Evolutionary conservation across 2,888 invertebrate genomes (phyloP), one percentile per base, ranked within the genome.

Genomic region (Mesodorylaimus sp.): DNA sequence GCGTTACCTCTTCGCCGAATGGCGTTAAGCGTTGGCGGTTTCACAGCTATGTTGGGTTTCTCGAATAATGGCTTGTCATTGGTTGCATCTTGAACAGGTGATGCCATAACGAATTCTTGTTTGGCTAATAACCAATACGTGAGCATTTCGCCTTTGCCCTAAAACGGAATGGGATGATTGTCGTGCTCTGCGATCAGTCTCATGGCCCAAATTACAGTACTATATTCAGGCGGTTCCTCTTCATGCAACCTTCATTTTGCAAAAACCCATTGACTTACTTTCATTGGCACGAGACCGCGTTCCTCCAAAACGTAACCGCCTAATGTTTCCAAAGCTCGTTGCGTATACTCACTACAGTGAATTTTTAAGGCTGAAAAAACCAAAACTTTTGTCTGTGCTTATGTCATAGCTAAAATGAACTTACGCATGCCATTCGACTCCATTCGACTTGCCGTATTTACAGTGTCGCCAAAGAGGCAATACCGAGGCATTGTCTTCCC

Each of bases 401-500:
- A n/a, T n/a, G n/a, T n/a, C n/a, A n/a, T n/a, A n/a, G 27, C 27
- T 26, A 26, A 27, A 26, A 43, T 43, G 5, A 24, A 7, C 13
- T 26, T 43, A 19, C 26, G 41, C 39, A 39, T n/a, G 7, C 89
- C 88, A 60, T 83, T 86, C 38, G 84, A 84, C 68, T 70, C 70
- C 69, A 70, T 70, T 46, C 69, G 57, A 10, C 66, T 65, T 1
- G 70, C 68, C 5, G 69, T 68, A 53, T 70, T 70, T 16, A 70
- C 68, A 0, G 69, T 68, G 55, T 69, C 66, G 3, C 68, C 67
- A 49, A 68, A 68, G 13, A 68, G 55, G 47, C 66, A 67, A 50
- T 66, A 68, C 24, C 59, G 44, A 1, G 70, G 68, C 68, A 70
- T 68, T 39, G 67, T 67, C n/a, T 64, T 60, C 3, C 70, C 69